Evolutionary conservation across 2,888 invertebrate genomes (phyloP), one percentile per base, ranked within the genome.

Genomic region (Rutpela maculata): DNA sequence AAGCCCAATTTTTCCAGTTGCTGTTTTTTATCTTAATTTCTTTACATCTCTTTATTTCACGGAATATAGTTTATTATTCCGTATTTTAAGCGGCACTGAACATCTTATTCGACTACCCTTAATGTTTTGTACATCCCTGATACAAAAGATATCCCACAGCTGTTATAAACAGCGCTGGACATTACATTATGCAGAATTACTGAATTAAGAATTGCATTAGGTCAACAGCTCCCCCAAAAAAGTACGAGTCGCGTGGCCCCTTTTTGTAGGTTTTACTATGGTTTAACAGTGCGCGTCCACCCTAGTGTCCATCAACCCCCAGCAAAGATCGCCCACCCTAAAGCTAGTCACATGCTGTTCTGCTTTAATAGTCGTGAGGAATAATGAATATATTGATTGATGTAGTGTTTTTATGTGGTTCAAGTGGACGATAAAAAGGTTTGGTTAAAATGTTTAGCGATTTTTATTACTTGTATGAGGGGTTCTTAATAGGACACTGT

Each of bases 221-320:
- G 79, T 81, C 81, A 79, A 77, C 63, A 67, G 75, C 72, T 76
- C 80, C 79, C 81, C 78, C 77, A 74, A 77, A 81, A 80, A 80
- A 15, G 50, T 62, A 7, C 50, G 22, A 85, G 88, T 87, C 89
- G 87, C 88, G 89, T 89, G 89, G 85, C 87, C 88, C 88, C 89
- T 89, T 89, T 89, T 89, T 89, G 89, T 89, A 81, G 86, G 87
- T 89, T 89, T 89, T 89, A 88, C 85, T 84, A 50, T 38, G 66
- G 38, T 66, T 66, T 66, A 66, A 66, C 66, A 50, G 63, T 71
- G 38, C 75, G 79, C 67, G 87, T 88, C 88, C 87, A 89, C 88
- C 88, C 88, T 80, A 83, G 74, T 84, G 87, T 87, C 87, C 88
- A 80, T 82, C 80, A 80, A 82, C 86, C 86, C 87, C 87, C 87